A percentile compares a stretch with the other conserved stretches of the same genome.
Conservation (phyloP, 92 coral and sea anemone genomes). For the Porites lobata region DNA sequence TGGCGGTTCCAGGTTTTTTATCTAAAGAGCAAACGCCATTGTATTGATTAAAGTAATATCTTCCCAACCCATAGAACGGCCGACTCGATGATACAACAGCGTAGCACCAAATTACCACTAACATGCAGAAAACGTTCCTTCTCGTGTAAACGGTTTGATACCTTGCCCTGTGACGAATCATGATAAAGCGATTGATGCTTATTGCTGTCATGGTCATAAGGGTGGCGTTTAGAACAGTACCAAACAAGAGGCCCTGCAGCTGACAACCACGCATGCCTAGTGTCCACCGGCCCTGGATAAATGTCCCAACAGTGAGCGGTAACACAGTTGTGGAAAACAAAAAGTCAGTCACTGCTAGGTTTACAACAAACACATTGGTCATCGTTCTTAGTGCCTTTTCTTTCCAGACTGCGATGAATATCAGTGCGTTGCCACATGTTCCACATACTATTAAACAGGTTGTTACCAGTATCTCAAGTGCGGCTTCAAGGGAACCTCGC, state of each 20-base stretch:
- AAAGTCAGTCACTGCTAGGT: slow-evolving; percentile 32
- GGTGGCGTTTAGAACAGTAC: slow-evolving; percentile 20
- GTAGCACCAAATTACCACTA: slow-evolving; percentile 32
- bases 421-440: slow-evolving; percentile 4
- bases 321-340: slow-evolving; percentile 14
- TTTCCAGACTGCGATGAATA: slow-evolving; percentile 41
- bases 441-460: slow-evolving; percentile 20
- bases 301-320: slow-evolving; percentile 25
- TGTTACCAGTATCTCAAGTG: slow-evolving; percentile 8
- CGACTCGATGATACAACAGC: slow-evolving; percentile 9
- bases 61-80: slow-evolving; percentile 23
- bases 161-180: slow-evolving; percentile 13
- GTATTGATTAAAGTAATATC: slow-evolving; percentile 5
- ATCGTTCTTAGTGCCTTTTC: slow-evolving; percentile 33
- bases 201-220: slow-evolving; percentile 42
- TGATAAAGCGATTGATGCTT: slow-evolving; percentile 34
- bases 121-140: slow-evolving; percentile 17
- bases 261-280: slow-evolving; percentile 16
- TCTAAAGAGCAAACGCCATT: slow-evolving; percentile 32
- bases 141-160: slow-evolving; percentile 22
- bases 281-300: slow-evolving; percentile 11
- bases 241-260: slow-evolving; percentile 16
- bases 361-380: slow-evolving; percentile 37
- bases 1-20: slow-evolving; percentile 15
- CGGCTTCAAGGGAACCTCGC: background rate